Evolutionary conservation across 2,888 invertebrate species (phyloP).

Genomic region (Cephus pygmeus): DNA sequence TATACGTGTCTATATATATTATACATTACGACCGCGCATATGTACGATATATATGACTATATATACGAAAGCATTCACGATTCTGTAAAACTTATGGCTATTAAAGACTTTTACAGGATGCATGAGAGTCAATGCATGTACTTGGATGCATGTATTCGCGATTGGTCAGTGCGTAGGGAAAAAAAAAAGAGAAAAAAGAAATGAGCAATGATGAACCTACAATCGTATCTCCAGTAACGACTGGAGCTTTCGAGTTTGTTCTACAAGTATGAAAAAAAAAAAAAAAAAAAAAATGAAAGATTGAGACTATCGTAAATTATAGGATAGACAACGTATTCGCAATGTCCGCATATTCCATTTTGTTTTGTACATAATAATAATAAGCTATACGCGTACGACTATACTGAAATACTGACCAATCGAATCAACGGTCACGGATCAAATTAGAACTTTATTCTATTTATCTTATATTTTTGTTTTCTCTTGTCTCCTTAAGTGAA

Average conservation of each 20-base stretch:
- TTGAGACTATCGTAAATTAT: not conserved
- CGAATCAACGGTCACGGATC: not conserved
- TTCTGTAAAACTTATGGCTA: slow-evolving; percentile 25
- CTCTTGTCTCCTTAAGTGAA: slow-evolving; percentile 18
- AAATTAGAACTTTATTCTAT: slow-evolving; percentile 23
- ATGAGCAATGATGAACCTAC: not conserved
- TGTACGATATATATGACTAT: slow-evolving; percentile 20
- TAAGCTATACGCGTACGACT: not conserved
- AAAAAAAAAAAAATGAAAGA: not conserved
- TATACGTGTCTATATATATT: slow-evolving; percentile 1
- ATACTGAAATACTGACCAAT: not conserved
- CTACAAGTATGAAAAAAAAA: not conserved
- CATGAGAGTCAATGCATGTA: not conserved
- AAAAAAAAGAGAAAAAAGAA: not conserved
- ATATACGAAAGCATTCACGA: slow-evolving; percentile 27
- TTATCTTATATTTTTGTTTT: slow-evolving; percentile 9
- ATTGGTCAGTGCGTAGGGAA: not conserved
- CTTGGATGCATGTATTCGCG: not conserved
- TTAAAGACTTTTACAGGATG: slow-evolving; percentile 13
- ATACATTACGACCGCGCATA: not conserved
- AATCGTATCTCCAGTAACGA: not conserved
- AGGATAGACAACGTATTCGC: not conserved
- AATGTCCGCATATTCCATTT: not conserved
- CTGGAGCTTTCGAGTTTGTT: not conserved
- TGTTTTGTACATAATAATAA: not conserved